phyloP scores from a whole-genome alignment of 2,113 vertebrate genomes.

The Paradoxurus hermaphroditus region DNA sequence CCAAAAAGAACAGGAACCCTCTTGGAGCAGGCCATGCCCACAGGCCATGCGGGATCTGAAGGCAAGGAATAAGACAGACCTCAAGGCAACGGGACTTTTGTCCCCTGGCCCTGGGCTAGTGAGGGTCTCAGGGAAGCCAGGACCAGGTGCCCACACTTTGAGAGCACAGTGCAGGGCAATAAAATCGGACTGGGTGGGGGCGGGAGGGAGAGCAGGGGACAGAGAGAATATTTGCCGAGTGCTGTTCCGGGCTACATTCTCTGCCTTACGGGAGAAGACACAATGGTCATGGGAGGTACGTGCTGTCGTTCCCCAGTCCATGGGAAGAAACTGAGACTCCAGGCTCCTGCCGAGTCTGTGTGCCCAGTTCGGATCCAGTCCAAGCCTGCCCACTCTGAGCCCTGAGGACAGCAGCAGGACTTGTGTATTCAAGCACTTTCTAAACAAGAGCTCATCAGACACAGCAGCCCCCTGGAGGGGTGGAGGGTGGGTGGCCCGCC shows the following conservation, averaged over 20 bases:
- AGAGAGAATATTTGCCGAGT: rapidly evolving
- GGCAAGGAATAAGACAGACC: background rate
- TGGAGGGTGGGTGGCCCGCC: rapidly evolving
- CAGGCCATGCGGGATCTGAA: background rate
- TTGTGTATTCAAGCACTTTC: background rate
- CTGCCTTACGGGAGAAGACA: background rate
- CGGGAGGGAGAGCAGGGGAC: no score
- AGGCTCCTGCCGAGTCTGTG: background rate
- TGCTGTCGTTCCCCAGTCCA: rapidly evolving
- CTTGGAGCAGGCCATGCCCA: background rate
- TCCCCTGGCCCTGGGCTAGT: background rate
- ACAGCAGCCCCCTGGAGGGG: background rate
- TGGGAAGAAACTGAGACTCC: rapidly evolving
- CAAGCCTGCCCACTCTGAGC: rapidly evolving
- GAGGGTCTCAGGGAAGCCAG: background rate
- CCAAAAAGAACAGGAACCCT: no score
- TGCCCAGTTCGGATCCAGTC: rapidly evolving
- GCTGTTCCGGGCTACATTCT: rapidly evolving
- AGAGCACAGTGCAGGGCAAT: background rate
- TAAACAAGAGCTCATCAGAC: background rate
- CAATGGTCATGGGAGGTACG: background rate
- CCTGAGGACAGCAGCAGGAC: background rate
- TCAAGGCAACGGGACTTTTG: rapidly evolving
- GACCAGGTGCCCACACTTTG: background rate
- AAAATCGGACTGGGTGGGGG: no score